These are phyloP conservation scores for Percopsis transmontana DNA, from an alignment of 2,113 vertebrate species.

Conservation along the genomic window DNA sequence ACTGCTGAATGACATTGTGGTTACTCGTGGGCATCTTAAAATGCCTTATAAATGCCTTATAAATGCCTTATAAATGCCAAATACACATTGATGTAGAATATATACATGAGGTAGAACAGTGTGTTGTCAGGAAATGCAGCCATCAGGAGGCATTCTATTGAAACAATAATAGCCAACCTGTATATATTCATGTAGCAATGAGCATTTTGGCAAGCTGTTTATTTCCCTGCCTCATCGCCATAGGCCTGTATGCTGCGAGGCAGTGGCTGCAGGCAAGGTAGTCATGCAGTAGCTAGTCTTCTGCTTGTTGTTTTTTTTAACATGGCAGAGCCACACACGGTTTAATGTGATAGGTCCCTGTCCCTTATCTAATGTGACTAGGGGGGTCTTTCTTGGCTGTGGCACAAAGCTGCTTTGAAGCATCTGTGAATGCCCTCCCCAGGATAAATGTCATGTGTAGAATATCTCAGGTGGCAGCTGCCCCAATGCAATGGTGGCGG, in stretches of 20 bases:
- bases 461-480: conserved; percentile 80
- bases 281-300: conserved; percentile 32
- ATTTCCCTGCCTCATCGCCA: conserved; percentile 30
- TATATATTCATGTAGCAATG: conserved; percentile 36
- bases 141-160: conserved; percentile 6
- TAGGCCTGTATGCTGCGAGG: conserved; percentile 21
- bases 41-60: neutral
- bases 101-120: no score
- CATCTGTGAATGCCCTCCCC: conserved; percentile 77
- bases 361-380: conserved; percentile 76
- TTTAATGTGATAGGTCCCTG: conserved; percentile 70
- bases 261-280: conserved; percentile 42
- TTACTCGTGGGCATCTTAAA: neutral
- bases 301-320: conserved; percentile 56
- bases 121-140: neutral
- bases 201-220: conserved; percentile 52
- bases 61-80: neutral
- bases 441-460: conserved; percentile 79
- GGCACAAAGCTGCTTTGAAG: conserved; percentile 79
- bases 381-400: conserved; percentile 72
- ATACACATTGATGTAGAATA: neutral
- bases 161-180: conserved; percentile 19
- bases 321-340: conserved; percentile 49
- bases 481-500: conserved; percentile 52
- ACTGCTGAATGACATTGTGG: conserved; percentile 15